Conservation (phyloP, 2,113 vertebrate genomes). For the Numida meleagris region DNA sequence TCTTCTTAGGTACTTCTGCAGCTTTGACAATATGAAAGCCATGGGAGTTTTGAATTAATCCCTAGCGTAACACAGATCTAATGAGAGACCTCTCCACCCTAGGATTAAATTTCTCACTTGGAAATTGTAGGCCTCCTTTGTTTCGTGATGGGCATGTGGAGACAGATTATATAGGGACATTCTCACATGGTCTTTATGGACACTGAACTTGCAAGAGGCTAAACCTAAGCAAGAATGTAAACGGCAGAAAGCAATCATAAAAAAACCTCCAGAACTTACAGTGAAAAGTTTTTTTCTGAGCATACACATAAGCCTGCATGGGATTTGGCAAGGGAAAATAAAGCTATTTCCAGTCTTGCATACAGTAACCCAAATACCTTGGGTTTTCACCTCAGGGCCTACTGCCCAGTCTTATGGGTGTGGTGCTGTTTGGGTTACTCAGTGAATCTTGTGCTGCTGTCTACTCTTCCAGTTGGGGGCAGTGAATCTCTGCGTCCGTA, state of each 20-base stretch:
- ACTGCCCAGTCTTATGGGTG: neutral
- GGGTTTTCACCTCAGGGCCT: neutral
- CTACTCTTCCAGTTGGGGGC: constrained; percentile 86
- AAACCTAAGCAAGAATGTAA: neutral
- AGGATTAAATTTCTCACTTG: neutral
- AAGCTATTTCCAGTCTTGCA: neutral
- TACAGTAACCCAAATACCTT: neutral
- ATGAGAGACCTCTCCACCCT: neutral
- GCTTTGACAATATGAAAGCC: neutral
- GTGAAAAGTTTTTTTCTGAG: neutral
- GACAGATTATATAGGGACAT: neutral
- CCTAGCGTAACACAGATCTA: neutral
- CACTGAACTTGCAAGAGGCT: too few species aligned
- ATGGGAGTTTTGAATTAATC: neutral
- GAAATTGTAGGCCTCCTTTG: neutral
- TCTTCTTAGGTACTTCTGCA: neutral
- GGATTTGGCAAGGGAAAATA: neutral
- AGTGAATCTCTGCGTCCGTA: constrained; percentile 84
- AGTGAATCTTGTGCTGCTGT: neutral
- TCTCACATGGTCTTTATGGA: neutral
- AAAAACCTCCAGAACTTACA: neutral
- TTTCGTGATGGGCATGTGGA: neutral
- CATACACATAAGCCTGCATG: neutral
- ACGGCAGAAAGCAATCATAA: neutral
- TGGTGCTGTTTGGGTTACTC: neutral